Evolutionary conservation across 2,888 invertebrate genomes (phyloP), one percentile per base, ranked within the genome.

Genomic region (Eupelmus urozonus): DNA sequence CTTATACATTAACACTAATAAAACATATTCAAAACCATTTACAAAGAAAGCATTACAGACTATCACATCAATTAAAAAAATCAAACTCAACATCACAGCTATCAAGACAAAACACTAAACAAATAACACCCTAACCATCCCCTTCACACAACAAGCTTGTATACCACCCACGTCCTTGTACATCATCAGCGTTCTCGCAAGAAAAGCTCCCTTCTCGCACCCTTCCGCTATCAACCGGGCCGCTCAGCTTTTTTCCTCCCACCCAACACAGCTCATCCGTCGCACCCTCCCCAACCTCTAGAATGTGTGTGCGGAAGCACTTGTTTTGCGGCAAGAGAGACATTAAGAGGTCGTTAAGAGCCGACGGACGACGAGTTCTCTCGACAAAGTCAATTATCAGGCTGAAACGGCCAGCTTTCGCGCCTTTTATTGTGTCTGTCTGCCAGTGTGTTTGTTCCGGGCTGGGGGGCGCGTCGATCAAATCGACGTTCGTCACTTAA

Each of bases 291-390:
- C 4, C 49, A 49, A 59, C 13, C 59, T n/a, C 59, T 57, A 5
- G 34, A 34, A 34, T 34, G 45, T 45, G 9, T 59, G 59, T 34
- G n/a, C n/a, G n/a, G 34, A 59, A 9, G 42, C 45, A 62, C 73
- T 77, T 69, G 57, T 63, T 74, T 78, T 55, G 23, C 60, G 23
- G 55, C 49, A 62, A 62, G 60, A 80, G 78, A 78, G 76, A 77
- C 80, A 80, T 82, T 78, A 77, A 81, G 79, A 81, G 75, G 81
- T 84, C 81, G 78, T 85, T 84, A 84, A 84, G 79, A 74, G 77
- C 78, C 73, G 23, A 3, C 45, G n/a, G 29, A 16, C 67, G 78
- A 80, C 72, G 63, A 81, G 76, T 80, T 67, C 78, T 67, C 78
- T 76, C 65, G 76, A 80, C 78, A 80, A 74, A 81, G 76, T 83